Evolutionary conservation across 1,140 invertebrate genomes (phyloP).

Genomic region (Psix sp.): DNA sequence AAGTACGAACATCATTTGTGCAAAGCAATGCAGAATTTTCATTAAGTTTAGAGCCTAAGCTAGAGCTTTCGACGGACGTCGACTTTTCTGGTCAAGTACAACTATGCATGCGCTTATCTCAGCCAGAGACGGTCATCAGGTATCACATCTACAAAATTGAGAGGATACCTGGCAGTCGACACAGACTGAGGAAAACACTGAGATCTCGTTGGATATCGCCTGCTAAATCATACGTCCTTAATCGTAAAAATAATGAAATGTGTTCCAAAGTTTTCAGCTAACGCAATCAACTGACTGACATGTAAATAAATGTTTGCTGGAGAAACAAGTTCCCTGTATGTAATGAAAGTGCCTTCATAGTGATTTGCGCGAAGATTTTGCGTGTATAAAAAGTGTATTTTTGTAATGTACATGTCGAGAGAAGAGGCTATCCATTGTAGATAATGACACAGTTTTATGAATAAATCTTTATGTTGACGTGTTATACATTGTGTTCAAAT

Average conservation of each 20-base stretch:
- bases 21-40: slow-evolving; percentile 83
- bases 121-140: slow-evolving; percentile 82
- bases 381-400: slow-evolving; percentile 58
- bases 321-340: slow-evolving; percentile 18
- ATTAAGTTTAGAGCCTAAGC: slow-evolving; percentile 83
- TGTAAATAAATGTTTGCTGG: slow-evolving; percentile 41
- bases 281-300: slow-evolving; percentile 14
- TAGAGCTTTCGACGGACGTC: slow-evolving; percentile 86
- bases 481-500: slow-evolving; percentile 20
- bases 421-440: slow-evolving; percentile 57
- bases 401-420: slow-evolving; percentile 54
- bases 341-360: slow-evolving; percentile 46
- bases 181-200: slow-evolving; percentile 79
- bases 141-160: slow-evolving; percentile 84
- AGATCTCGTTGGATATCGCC: slow-evolving; percentile 73
- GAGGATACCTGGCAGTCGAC: slow-evolving; percentile 82
- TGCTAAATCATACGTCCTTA: slow-evolving; percentile 85
- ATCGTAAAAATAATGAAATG: slow-evolving; percentile 89
- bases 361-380: slow-evolving; percentile 21
- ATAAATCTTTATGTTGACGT: slow-evolving; percentile 51
- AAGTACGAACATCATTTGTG: slow-evolving; percentile 83
- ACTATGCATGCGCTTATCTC: slow-evolving; percentile 88
- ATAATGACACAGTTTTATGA: slow-evolving; percentile 56
- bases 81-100: slow-evolving; percentile 87
- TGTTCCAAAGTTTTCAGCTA: slow-evolving; percentile 78